phyloP scores from a whole-genome alignment of 1,140 invertebrate genomes.

The Araneus ventricosus region DNA sequence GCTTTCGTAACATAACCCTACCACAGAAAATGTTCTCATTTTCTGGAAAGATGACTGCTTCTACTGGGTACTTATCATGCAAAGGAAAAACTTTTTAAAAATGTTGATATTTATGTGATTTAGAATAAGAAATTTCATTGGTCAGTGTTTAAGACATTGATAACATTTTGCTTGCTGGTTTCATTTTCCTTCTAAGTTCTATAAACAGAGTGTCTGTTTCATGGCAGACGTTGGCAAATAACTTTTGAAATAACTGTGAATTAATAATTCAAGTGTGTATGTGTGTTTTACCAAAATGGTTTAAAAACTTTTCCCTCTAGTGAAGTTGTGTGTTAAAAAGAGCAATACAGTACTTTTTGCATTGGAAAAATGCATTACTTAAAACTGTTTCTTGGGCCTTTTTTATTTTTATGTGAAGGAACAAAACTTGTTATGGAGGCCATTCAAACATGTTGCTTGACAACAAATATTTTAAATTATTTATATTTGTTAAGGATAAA shows the following conservation, averaged over 20 bases:
- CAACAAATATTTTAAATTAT: background rate
- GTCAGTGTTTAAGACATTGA: background rate
- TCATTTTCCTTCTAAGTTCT: background rate
- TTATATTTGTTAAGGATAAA: background rate
- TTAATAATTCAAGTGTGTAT: constrained; percentile 55
- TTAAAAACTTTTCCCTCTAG: constrained; percentile 57
- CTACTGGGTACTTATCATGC: constrained; percentile 31
- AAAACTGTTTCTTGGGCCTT: constrained; percentile 66
- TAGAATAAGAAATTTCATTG: background rate
- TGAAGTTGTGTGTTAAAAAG: constrained; percentile 64
- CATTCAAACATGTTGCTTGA: background rate
- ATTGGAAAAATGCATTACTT: constrained; percentile 44
- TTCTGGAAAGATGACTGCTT: background rate
- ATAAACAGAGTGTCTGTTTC: constrained; percentile 63
- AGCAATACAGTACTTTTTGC: constrained; percentile 59
- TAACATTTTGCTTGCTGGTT: constrained; percentile 43
- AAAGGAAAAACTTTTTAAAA: background rate
- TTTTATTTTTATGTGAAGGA: constrained; percentile 6
- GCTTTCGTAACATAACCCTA: constrained; percentile 48
- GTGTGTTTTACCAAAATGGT: constrained; percentile 41
- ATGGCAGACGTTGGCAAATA: constrained; percentile 71
- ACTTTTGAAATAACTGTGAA: constrained; percentile 65
- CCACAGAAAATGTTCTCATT: background rate
- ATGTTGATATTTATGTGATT: constrained; percentile 47
- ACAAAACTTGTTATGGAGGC: constrained; percentile 13